Percentiles rank a stretch among this genome's conserved stretches.
phyloP scores from a whole-genome alignment of 2,888 invertebrate genomes.

The Habroteleia sp. region DNA sequence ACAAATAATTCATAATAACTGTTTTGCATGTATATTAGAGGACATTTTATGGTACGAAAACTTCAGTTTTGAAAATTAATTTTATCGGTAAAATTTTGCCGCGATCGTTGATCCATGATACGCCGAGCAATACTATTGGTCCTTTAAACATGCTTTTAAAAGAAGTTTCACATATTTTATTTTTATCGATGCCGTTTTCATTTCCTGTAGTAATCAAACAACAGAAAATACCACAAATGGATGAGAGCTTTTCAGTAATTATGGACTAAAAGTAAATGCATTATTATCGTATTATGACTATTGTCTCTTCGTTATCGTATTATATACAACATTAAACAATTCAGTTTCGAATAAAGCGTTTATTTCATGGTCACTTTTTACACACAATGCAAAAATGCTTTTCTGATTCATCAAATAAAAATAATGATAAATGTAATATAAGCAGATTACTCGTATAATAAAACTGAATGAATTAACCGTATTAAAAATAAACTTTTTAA shows the following conservation, averaged over 20 bases:
- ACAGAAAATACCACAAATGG: slow-evolving; percentile 29
- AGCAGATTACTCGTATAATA: no score
- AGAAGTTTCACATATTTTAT: slow-evolving; percentile 44
- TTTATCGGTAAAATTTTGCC: slow-evolving; percentile 45
- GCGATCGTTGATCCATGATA: slow-evolving; percentile 36
- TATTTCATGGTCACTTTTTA: neutral
- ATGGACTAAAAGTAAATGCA: slow-evolving; percentile 34
- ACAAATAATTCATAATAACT: neutral
- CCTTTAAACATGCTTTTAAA: slow-evolving; percentile 59
- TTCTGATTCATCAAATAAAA: no score
- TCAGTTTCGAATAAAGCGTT: slow-evolving; percentile 1
- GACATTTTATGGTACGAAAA: neutral
- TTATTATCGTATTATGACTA: slow-evolving; percentile 46
- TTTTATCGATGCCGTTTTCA: slow-evolving; percentile 48
- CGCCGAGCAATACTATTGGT: slow-evolving; percentile 26
- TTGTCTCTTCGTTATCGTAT: slow-evolving; percentile 27
- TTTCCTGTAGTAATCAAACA: slow-evolving; percentile 27
- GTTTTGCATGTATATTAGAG: neutral
- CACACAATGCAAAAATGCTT: no score
- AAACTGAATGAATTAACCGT: no score
- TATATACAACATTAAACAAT: slow-evolving; percentile 16
- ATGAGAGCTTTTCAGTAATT: slow-evolving; percentile 45
- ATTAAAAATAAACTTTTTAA: no score
- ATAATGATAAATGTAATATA: no score
- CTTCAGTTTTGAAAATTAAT: slow-evolving; percentile 63